Conservation (phyloP, 2,797 vertebrate species). For the Lithobates sylvaticus region DNA sequence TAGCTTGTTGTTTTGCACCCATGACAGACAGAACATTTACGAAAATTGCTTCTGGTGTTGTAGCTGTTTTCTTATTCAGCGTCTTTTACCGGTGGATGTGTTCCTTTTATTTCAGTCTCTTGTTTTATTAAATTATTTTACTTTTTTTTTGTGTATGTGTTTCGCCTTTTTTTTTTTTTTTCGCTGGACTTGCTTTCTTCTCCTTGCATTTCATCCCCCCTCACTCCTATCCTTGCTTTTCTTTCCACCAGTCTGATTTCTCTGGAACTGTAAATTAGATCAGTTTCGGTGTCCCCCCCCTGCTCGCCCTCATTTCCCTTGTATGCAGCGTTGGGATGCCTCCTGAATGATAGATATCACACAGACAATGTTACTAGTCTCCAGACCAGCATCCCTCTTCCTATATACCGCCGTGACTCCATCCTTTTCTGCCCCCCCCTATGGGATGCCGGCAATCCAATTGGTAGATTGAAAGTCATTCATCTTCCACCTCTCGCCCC, state of each 20-base stretch:
- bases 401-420: slow-evolving; percentile 20
- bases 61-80: neutral
- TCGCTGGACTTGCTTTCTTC: no score
- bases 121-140: neutral
- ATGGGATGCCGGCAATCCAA: slow-evolving; percentile 36
- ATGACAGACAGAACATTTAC: neutral
- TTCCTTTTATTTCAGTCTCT: neutral
- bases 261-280: slow-evolving; percentile 25
- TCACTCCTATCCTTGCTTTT: neutral
- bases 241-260: neutral
- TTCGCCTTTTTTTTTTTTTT: no score
- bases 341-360: slow-evolving; percentile 52
- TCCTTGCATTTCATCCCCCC: no score
- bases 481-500: slow-evolving; percentile 39
- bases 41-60: neutral
- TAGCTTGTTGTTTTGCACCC: neutral
- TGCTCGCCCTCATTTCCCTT: slow-evolving; percentile 6
- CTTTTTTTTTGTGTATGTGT: no score
- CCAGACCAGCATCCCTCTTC: slow-evolving; percentile 11
- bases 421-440: slow-evolving; percentile 29
- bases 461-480: slow-evolving; percentile 56
- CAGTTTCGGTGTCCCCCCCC: neutral
- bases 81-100: neutral
- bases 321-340: neutral
- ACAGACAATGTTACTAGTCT: slow-evolving; percentile 32